Evolutionary conservation across 2,113 vertebrate genomes (phyloP).

Genomic region (Polyodon spathula): DNA sequence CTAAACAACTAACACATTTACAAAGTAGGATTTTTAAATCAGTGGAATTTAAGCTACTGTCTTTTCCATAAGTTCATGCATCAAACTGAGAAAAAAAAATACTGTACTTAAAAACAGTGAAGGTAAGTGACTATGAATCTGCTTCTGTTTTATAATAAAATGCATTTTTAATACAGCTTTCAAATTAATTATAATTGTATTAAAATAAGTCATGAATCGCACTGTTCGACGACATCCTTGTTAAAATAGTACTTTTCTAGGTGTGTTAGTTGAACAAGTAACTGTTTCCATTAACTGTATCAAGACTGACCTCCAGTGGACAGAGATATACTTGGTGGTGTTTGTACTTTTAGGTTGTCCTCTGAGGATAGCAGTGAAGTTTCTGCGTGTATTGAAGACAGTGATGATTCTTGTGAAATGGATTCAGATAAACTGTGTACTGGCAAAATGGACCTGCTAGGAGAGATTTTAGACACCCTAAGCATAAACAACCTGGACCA

Average conservation of each 20-base stretch:
- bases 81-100: too few relatives aligned
- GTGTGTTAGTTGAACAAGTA: background rate
- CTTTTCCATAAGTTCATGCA: too few relatives aligned
- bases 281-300: constrained; percentile 17
- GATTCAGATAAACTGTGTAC: constrained; percentile 47
- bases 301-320: constrained; percentile 56
- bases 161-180: too few relatives aligned
- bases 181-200: too few relatives aligned
- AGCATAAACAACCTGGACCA: constrained; percentile 76
- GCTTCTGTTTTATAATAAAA: too few relatives aligned
- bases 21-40: too few relatives aligned
- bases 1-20: too few relatives aligned
- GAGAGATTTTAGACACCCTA: constrained; percentile 87
- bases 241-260: background rate
- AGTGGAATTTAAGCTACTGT: too few relatives aligned
- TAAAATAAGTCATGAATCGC: too few relatives aligned
- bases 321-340: background rate
- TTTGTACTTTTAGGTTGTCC: constrained; percentile 61
- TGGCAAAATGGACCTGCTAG: constrained; percentile 88
- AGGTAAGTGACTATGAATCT: too few relatives aligned
- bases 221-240: background rate
- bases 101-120: too few relatives aligned
- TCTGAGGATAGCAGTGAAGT: constrained; percentile 86
- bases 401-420: constrained; percentile 74
- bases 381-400: constrained; percentile 70